Percentiles rank a stretch among this genome's conserved stretches.
Conservation (phyloP, 2,113 vertebrate genomes). For the Tapirus terrestris region DNA sequence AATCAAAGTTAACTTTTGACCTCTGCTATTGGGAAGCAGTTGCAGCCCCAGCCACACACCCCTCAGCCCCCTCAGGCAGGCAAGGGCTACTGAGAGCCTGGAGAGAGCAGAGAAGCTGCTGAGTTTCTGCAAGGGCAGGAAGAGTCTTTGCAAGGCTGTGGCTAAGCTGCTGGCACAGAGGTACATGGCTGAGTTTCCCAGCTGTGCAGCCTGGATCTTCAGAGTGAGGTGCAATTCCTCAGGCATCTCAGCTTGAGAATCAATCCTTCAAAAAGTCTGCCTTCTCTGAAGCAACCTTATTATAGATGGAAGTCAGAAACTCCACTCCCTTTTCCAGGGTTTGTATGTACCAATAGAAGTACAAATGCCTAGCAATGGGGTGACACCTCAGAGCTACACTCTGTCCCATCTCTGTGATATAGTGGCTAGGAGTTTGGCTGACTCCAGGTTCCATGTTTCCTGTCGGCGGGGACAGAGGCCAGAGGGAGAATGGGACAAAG, state of each 20-base stretch:
- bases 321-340: neutral
- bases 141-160: neutral
- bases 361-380: neutral
- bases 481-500: neutral
- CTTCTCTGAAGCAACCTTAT: neutral
- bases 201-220: neutral
- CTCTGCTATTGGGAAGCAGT: neutral
- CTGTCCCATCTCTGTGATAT: slow-evolving; percentile 39
- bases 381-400: neutral
- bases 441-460: neutral
- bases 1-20: neutral
- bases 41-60: neutral
- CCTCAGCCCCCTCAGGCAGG: fast-evolving
- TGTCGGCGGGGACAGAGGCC: neutral
- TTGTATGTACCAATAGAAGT: slow-evolving; percentile 3
- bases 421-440: neutral
- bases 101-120: neutral
- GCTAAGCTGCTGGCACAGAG: neutral
- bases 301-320: neutral
- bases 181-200: fast-evolving
- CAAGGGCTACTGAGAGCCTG: neutral
- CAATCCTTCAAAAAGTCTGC: neutral
- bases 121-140: neutral
- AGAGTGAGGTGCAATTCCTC: fast-evolving
- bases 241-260: neutral